Evolutionary conservation across 2,888 invertebrate species (phyloP).

Genomic region (Glyphotaelius pellucidus): DNA sequence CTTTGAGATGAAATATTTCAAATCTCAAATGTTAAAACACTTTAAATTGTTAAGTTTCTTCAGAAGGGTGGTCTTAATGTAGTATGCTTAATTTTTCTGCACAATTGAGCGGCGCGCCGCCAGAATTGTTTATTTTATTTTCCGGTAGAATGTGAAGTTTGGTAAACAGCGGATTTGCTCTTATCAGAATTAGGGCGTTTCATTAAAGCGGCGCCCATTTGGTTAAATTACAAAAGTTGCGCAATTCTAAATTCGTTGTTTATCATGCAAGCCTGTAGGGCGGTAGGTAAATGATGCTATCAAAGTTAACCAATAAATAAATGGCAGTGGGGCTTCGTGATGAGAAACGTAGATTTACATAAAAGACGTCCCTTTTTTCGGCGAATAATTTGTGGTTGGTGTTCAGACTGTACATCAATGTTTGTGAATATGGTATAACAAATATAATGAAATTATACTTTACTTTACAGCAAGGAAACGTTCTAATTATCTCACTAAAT

Average conservation of each 20-base stretch:
- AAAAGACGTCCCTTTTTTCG: background rate
- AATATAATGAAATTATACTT: too few species aligned
- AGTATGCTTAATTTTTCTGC: background rate
- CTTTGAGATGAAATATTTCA: background rate
- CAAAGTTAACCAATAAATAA: background rate
- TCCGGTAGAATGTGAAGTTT: conserved; percentile 11
- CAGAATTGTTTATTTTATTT: conserved; percentile 4
- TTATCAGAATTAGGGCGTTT: conserved; percentile 38
- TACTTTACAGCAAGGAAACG: background rate
- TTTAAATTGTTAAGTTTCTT: background rate
- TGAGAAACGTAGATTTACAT: background rate
- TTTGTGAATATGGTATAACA: too few species aligned
- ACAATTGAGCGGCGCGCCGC: background rate
- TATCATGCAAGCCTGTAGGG: background rate
- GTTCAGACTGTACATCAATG: too few species aligned
- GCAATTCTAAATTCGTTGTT: conserved; percentile 4
- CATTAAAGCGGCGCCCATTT: conserved; percentile 33
- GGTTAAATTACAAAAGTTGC: conserved; percentile 37
- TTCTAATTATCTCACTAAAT: background rate
- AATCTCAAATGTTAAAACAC: background rate
- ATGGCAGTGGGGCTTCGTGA: background rate
- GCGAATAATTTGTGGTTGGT: background rate
- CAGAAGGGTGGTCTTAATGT: background rate
- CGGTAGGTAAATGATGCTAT: background rate
- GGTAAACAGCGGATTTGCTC: conserved; percentile 16